These are phyloP conservation scores for Diarsia dahlii DNA, from an alignment of 2,888 invertebrate genomes.

Conservation along the genomic window DNA sequence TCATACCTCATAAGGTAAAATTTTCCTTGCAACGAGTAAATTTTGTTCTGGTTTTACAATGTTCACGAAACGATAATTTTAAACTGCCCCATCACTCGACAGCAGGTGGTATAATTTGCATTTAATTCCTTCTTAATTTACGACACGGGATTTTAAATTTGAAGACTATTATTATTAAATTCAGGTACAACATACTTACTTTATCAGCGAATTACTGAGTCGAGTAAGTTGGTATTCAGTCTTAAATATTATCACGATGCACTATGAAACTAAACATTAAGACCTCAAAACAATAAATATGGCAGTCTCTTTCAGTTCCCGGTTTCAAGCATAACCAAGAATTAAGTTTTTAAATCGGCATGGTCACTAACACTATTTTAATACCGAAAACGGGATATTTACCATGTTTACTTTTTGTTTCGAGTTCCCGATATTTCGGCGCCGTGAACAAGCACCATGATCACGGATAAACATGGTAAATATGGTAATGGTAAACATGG, in stretches of 20 bases:
- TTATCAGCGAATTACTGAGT: background rate
- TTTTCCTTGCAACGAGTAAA: background rate
- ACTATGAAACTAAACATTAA: slow-evolving; percentile 10
- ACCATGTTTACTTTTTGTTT: too few species aligned
- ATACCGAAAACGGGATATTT: too few species aligned
- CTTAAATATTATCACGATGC: background rate
- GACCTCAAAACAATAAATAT: background rate
- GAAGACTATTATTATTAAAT: background rate
- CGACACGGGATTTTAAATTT: too few species aligned
- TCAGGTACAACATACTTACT: background rate
- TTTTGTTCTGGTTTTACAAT: background rate
- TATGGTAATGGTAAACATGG: too few species aligned
- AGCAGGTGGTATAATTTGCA: background rate
- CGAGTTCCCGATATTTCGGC: too few species aligned
- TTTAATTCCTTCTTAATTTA: background rate
- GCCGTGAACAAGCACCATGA: too few species aligned
- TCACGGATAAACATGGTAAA: too few species aligned
- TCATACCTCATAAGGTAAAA: too few species aligned
- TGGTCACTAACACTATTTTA: too few species aligned
- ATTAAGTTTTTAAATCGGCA: too few species aligned
- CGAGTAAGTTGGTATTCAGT: background rate
- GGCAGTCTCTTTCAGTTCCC: background rate
- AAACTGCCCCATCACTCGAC: background rate
- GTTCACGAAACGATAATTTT: background rate
- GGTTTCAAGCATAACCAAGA: background rate